These are phyloP conservation scores for Tachina fera DNA, from an alignment of 2,888 invertebrate species.

Conservation along the genomic window DNA sequence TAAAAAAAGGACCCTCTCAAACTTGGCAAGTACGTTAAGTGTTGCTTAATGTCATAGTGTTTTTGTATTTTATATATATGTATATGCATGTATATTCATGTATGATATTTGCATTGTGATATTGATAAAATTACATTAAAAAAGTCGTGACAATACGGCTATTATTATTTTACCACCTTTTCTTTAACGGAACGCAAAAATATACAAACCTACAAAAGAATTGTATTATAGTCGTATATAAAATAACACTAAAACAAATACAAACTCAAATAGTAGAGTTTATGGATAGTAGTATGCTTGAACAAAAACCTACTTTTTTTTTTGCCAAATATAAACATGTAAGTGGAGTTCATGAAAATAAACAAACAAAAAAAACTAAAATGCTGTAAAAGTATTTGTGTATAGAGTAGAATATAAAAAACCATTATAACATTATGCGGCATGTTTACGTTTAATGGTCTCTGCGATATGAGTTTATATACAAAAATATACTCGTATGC, in stretches of 20 bases:
- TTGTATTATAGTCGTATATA: neutral
- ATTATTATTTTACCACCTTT: slow-evolving; percentile 71
- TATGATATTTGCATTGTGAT: slow-evolving; percentile 73
- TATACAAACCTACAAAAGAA: slow-evolving; percentile 30
- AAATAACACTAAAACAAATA: slow-evolving; percentile 18
- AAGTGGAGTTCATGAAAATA: slow-evolving; percentile 4
- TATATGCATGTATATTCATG: slow-evolving; percentile 62
- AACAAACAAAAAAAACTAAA: neutral
- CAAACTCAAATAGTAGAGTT: slow-evolving; percentile 23
- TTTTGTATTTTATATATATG: slow-evolving; percentile 60
- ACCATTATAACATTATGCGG: slow-evolving; percentile 68
- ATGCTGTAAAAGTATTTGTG: slow-evolving; percentile 44
- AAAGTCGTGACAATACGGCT: slow-evolving; percentile 81
- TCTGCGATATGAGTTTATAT: slow-evolving; percentile 62
- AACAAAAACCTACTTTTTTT: neutral
- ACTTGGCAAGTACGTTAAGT: slow-evolving; percentile 73
- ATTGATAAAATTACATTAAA: slow-evolving; percentile 81
- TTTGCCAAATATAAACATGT: neutral
- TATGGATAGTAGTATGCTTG: slow-evolving; percentile 10
- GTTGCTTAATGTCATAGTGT: slow-evolving; percentile 31
- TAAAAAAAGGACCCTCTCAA: slow-evolving; percentile 78
- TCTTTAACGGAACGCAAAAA: slow-evolving; percentile 8
- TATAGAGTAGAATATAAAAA: slow-evolving; percentile 40
- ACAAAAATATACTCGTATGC: slow-evolving; percentile 19
- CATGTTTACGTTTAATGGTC: slow-evolving; percentile 69